phyloP scores from a whole-genome alignment of 2,113 vertebrate species.

The Asarcornis scutulata region DNA sequence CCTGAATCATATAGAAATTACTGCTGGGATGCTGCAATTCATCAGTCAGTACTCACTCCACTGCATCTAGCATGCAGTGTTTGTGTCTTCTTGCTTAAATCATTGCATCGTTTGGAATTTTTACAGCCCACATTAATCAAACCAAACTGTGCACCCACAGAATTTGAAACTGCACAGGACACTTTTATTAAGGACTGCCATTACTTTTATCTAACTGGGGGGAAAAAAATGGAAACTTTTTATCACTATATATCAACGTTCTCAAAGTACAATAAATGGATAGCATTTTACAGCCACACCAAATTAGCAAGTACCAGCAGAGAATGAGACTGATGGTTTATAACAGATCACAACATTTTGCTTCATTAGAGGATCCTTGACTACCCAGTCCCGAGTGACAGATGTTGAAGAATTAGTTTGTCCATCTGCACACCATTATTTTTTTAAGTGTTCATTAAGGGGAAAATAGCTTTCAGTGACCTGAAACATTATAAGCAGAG shows the following conservation, averaged over 20 bases:
- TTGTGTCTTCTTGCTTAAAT: background rate
- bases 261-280: background rate
- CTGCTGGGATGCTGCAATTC: background rate
- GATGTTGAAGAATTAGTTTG: background rate
- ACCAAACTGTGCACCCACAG: background rate
- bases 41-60: background rate
- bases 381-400: background rate
- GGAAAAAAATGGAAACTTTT: conserved; percentile 11
- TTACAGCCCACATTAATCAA: background rate
- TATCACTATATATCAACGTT: background rate
- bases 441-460: background rate
- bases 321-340: background rate
- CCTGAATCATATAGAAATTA: background rate
- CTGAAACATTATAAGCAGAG: background rate
- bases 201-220: conserved; percentile 33
- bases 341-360: background rate
- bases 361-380: background rate
- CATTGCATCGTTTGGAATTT: background rate
- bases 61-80: background rate
- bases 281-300: background rate
- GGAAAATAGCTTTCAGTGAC: conserved; percentile 1
- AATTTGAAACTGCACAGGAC: background rate
- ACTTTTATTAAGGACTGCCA: background rate
- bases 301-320: background rate
- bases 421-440: background rate